phyloP scores from a whole-genome alignment of 2,797 vertebrate species.

The Anas bahamensis region DNA sequence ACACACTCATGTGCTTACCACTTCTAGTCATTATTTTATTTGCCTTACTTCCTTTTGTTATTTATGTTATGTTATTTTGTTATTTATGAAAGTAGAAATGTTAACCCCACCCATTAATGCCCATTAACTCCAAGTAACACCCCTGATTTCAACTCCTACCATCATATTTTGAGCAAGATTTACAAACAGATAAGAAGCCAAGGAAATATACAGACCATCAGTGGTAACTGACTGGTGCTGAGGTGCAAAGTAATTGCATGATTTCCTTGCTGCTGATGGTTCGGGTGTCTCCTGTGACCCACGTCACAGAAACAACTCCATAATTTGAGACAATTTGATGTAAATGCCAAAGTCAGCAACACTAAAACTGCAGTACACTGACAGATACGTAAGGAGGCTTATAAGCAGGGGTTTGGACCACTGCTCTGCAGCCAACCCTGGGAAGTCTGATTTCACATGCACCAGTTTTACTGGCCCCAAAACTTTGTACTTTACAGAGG shows the following conservation, averaged over 20 bases:
- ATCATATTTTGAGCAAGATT: not conserved
- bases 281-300: not conserved
- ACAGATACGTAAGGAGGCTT: not conserved
- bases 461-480: not conserved
- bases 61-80: not conserved
- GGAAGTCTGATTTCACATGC: not conserved
- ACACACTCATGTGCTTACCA: fast-evolving
- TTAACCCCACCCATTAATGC: not conserved
- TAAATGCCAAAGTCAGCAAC: not conserved
- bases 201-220: not conserved
- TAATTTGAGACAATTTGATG: not conserved
- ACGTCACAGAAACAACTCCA: not conserved
- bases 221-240: not conserved
- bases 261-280: not conserved
- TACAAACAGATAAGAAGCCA: not conserved
- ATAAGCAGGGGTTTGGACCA: fast-evolving
- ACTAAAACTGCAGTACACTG: not conserved
- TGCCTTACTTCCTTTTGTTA: not conserved
- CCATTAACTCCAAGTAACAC: not conserved
- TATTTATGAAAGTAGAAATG: not conserved
- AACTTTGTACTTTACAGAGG: not conserved
- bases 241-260: not conserved
- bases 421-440: fast-evolving
- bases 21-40: not conserved
- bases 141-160: not conserved